These are phyloP conservation scores for Gallinago jamesoni DNA, from an alignment of 2,113 vertebrate species.

Conservation along the genomic window DNA sequence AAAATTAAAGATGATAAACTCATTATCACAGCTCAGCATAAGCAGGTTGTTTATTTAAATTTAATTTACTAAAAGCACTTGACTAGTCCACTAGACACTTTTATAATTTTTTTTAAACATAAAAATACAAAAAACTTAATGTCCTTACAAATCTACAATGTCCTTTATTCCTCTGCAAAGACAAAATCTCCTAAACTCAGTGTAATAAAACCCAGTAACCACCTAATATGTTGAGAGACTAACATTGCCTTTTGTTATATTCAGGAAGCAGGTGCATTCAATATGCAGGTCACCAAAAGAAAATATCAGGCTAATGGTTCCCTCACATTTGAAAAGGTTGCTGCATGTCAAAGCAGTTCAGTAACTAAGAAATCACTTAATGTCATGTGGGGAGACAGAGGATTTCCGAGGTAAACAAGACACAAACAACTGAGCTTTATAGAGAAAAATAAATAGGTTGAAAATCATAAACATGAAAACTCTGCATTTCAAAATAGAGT, in stretches of 20 bases:
- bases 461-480: neutral
- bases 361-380: neutral
- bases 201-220: no score
- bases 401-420: neutral
- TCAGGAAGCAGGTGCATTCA: neutral
- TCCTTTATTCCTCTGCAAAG: no score
- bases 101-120: neutral
- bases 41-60: neutral
- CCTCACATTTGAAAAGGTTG: neutral
- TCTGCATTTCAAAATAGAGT: neutral
- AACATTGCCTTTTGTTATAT: neutral
- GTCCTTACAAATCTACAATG: no score
- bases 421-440: neutral
- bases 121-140: neutral
- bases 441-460: neutral
- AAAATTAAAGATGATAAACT: neutral
- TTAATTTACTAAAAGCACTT: neutral
- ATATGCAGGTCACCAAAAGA: neutral
- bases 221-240: neutral
- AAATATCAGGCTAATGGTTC: neutral
- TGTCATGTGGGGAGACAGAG: accelerated
- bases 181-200: no score
- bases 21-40: neutral
- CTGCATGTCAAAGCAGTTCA: neutral
- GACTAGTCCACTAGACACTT: neutral